Evolutionary conservation across 37 sponge, comb jelly and placozoan species (phyloP).

Genomic region (Chondrosia reniformis): DNA sequence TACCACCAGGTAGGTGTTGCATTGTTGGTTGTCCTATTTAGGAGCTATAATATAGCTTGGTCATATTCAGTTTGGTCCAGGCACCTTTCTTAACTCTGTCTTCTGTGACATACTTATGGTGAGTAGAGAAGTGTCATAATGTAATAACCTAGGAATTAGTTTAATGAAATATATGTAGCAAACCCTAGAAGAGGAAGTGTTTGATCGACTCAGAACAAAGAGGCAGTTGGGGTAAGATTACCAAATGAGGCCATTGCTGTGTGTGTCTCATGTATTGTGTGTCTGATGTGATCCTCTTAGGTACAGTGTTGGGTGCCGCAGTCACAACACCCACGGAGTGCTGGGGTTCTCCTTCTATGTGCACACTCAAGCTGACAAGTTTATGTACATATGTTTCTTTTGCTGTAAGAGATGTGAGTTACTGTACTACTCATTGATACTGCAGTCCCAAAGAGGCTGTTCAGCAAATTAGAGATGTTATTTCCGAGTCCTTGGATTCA

Average conservation of each 20-base stretch:
- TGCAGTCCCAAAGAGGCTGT: conserved; percentile 30
- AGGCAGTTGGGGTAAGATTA: conserved; percentile 63
- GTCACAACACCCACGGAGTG: conserved; percentile 58
- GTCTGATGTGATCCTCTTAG: conserved; percentile 20
- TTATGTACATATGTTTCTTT: conserved; percentile 66
- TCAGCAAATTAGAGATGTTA: conserved; percentile 38
- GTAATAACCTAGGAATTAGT: no score
- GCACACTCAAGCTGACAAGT: conserved; percentile 64
- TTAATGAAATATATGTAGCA: conserved; percentile 24
- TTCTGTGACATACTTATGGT: conserved; percentile 6
- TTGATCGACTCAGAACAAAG: conserved; percentile 76
- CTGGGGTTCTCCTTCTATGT: conserved; percentile 69
- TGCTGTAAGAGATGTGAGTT: no score
- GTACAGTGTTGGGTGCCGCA: conserved; percentile 42
- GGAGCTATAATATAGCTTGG: neutral
- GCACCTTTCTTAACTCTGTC: neutral
- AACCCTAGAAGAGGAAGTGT: conserved; percentile 70
- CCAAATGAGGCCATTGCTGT: neutral
- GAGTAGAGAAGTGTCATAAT: neutral
- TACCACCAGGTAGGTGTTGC: no score
- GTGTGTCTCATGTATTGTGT: neutral
- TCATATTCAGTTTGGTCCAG: neutral
- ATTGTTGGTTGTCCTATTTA: neutral
- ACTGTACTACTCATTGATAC: neutral
- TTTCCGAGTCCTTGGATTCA: conserved; percentile 14